phyloP scores from a whole-genome alignment of 2,888 invertebrate genomes.

The Nomada hirtipes region DNA sequence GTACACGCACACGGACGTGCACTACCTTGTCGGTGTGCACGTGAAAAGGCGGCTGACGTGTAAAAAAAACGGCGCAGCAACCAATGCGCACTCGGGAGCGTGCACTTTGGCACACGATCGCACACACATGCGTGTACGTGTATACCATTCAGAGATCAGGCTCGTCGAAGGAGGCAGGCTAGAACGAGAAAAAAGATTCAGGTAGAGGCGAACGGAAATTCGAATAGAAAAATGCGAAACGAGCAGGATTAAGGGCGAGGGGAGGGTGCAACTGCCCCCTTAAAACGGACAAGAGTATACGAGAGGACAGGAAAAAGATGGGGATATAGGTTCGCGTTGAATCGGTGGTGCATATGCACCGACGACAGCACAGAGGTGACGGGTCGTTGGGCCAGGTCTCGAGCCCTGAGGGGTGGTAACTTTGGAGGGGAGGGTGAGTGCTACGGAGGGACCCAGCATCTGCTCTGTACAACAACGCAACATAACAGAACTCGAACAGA shows the following conservation, averaged over 20 bases:
- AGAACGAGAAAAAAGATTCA: constrained; percentile 50
- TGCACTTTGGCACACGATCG: constrained; percentile 20
- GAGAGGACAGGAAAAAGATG: background rate
- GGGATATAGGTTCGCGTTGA: constrained; percentile 35
- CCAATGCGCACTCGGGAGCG: constrained; percentile 51
- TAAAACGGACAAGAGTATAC: background rate
- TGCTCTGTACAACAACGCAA: constrained; percentile 64
- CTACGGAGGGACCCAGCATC: constrained; percentile 67
- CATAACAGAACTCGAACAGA: constrained; percentile 47
- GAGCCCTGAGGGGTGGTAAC: constrained; percentile 34
- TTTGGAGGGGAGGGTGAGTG: constrained; percentile 36
- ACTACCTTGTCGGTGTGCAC: constrained; percentile 25
- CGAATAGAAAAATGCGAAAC: constrained; percentile 66
- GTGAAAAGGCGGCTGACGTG: constrained; percentile 57
- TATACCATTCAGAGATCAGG: background rate
- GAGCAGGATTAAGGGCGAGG: constrained; percentile 19
- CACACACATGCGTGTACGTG: background rate
- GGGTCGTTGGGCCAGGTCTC: constrained; percentile 62
- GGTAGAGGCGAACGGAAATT: constrained; percentile 70
- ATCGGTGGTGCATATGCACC: constrained; percentile 62
- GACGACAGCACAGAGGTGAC: constrained; percentile 59
- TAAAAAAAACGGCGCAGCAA: constrained; percentile 47
- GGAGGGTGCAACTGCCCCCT: constrained; percentile 8
- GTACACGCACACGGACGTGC: constrained; percentile 21
- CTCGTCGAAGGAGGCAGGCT: constrained; percentile 3